Evolutionary conservation across 2,888 invertebrate species (phyloP).

Genomic region (Rambutsinella grinnellia): DNA sequence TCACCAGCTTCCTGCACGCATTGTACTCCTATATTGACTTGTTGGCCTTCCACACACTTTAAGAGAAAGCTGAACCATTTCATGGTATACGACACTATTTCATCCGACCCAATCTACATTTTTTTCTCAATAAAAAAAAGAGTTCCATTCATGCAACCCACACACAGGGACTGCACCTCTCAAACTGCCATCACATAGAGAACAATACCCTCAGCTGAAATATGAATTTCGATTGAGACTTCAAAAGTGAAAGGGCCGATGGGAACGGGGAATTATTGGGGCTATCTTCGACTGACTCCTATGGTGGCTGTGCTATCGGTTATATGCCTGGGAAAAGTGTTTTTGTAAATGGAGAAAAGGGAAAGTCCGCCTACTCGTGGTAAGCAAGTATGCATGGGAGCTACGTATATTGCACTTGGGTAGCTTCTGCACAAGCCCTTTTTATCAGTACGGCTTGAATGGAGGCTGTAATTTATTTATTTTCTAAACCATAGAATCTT

Average conservation of each 20-base stretch:
- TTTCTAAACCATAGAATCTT: conserved; percentile 37
- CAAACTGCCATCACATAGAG: neutral
- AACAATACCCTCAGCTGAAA: neutral
- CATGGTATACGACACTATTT: conserved; percentile 48
- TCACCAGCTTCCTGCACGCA: conserved; percentile 11
- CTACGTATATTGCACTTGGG: neutral
- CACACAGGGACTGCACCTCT: neutral
- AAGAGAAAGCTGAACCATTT: conserved; percentile 8
- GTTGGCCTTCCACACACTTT: no score
- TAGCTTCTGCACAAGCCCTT: neutral
- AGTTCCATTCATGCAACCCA: conserved; percentile 1
- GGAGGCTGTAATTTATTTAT: conserved; percentile 47
- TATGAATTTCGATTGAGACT: neutral
- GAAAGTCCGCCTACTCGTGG: neutral
- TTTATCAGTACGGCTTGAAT: conserved; percentile 30
- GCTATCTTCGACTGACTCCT: no score
- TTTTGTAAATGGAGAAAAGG: no score
- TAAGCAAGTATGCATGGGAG: neutral
- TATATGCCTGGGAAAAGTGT: no score
- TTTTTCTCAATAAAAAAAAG: conserved; percentile 31
- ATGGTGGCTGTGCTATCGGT: no score
- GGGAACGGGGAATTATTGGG: no score
- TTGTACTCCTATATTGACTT: conserved; percentile 34
- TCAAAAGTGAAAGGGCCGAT: conserved; percentile 10
- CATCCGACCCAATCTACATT: conserved; percentile 48